Evolutionary conservation across 2,797 vertebrate species (phyloP), one percentile per base, ranked within the genome.

Genomic region (Sebastes steindachneri): DNA sequence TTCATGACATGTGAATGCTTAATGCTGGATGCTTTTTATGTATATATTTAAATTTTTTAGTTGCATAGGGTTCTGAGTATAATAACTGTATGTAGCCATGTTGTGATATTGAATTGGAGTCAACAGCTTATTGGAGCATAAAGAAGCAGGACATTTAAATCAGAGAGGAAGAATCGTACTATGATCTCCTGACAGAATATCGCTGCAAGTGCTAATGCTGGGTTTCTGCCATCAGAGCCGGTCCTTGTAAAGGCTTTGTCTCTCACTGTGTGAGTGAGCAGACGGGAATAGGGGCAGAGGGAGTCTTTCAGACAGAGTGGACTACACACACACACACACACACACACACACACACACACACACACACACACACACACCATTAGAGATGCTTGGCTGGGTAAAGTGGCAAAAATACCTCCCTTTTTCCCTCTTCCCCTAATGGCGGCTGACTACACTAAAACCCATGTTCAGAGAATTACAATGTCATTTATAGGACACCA

Each of bases 401-500:
- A 91, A 94, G 93, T 94, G 91, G 92, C 82, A 90, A 94, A 93
- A 92, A 93, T 86, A 89, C 89, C 88, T 93, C 90, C 90, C 85
- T 88, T 93, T 88, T 85, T 85, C 69, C 90, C 86, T 90, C 88
- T 91, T 89, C 86, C 76, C 63, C 91, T 95, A 95, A 95, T 95
- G 94, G 92, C 85, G 88, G 88, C 88, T 75, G 82, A 86, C 93
- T 93, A 89, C 92, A 94, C 93, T 95, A 94, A 95, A 96, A 95
- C 91, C 87, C 91, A 91, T 95, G 92, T 92, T 91, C 87, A 88
- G 89, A 95, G 94, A 95, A 96, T 95, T 94, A 95, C 95, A 96
- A 95, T 95, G 95, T 96, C 95, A 95, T 96, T 96, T 95, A 95
- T 94, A 95, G 94, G 95, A 94, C 93, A 92, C 90, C 70, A 75